Base-by-base conservation (phyloP, 2,797 vertebrate genomes). In the Onychomys torridus region DNA sequence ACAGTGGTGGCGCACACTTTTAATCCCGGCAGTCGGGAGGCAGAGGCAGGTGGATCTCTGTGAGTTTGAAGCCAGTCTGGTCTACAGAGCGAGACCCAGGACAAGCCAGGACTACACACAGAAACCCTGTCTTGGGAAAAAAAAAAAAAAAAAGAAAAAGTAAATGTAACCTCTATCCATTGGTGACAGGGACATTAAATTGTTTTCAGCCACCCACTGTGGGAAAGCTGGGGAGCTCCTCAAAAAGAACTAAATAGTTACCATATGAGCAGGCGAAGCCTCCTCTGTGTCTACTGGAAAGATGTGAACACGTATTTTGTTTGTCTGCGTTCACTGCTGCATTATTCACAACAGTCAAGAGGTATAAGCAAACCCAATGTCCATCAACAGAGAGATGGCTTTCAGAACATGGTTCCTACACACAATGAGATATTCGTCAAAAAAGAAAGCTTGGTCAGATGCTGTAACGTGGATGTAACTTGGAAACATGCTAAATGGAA, bases 221-320 rank as follows among this genome's bases (percentile, higher is more conserved):
- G 63, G 17, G 75, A 93, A 91, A 75, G n/a, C 73, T 61, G 73
- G 6, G 76, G 0, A 1, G 32, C 2, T 69, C 43, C 65, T 75
- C 59, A 29, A 59, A 92, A 96, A 90, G 27, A 77, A 69, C 40
- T 40, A 91, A 69, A 83, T 11, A 91, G 59, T n/a, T 32, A 93
- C 8, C 27, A 46, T 19, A 76, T 19, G 37, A 73, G 29, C 29
- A 65, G 69, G 49, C 23, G 93, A 89, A 83, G 76, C 61, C n/a
- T 25, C 13, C 10, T 14, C 67, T 4, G 6, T 69, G 65, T 43
- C 91, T 40, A 79, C 12, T 4, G 32, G 43, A 46, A 89, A 91
- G 29, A 93, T 67, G 0, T 57, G 23, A 91, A 75, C 52, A 85
- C 27, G 29, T 17, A 40, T 19, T 82, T 78, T 77, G 13, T 37